Conservation (phyloP, 2,888 invertebrate species). For the Bombylius discolor region DNA sequence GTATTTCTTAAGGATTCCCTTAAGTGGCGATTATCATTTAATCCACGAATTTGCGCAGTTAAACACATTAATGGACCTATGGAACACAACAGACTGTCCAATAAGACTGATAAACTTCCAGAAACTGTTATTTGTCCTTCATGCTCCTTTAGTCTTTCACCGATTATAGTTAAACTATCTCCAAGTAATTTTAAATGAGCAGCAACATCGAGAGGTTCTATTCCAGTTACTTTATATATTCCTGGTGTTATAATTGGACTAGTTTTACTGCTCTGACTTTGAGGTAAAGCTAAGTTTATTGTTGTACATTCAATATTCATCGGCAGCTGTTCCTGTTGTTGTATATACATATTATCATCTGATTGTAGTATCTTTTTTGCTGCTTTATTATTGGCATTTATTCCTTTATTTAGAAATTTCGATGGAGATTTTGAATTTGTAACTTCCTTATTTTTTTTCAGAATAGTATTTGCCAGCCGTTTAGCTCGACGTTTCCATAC, state of each 20-base stretch:
- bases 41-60: conserved; percentile 67
- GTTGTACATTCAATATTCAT: not conserved
- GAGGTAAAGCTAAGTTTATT: not conserved
- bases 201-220: conserved; percentile 77
- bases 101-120: conserved; percentile 80
- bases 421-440: not conserved
- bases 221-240: conserved; percentile 54
- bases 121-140: conserved; percentile 94
- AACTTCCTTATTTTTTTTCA: conserved; percentile 6
- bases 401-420: conserved; percentile 13
- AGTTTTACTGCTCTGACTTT: not conserved
- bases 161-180: conserved; percentile 86
- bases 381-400: not conserved
- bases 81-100: conserved; percentile 86
- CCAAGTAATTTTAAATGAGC: conserved; percentile 85
- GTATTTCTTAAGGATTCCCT: conserved; percentile 47
- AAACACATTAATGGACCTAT: conserved; percentile 78
- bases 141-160: conserved; percentile 83
- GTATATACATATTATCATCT: not conserved
- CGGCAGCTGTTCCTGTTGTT: not conserved
- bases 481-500: conserved; percentile 75
- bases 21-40: conserved; percentile 46
- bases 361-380: not conserved
- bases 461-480: conserved; percentile 38
- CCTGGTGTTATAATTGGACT: conserved; percentile 22